A percentile compares a stretch with the other conserved stretches of the same genome.
Conservation (phyloP, 2,888 invertebrate genomes). For the Drosophila parthenogenetica region DNA sequence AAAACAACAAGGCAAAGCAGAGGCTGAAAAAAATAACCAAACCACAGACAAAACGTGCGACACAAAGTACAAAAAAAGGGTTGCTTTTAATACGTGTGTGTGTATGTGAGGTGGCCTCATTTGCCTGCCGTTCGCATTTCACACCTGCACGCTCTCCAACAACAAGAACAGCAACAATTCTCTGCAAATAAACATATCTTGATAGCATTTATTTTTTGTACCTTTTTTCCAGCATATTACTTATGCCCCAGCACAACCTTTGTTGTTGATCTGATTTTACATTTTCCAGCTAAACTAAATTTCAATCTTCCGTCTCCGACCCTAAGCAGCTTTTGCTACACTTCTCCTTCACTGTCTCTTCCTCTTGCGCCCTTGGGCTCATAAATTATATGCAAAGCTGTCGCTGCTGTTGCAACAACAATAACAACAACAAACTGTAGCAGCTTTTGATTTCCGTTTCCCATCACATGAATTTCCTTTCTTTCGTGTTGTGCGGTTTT, state of each 20-base stretch:
- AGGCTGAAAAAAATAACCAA: slow-evolving; percentile 31
- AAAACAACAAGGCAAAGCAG: slow-evolving; percentile 23
- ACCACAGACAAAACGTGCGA: slow-evolving; percentile 53
- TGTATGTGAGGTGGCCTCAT: slow-evolving; percentile 52
- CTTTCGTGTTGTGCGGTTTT: slow-evolving; percentile 65
- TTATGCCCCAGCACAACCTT: slow-evolving; percentile 37
- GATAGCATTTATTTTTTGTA: slow-evolving; percentile 61
- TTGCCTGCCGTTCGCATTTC: slow-evolving; percentile 63
- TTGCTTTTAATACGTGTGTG: slow-evolving; percentile 37
- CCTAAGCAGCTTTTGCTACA: slow-evolving; percentile 73
- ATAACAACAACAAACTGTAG: slow-evolving; percentile 68
- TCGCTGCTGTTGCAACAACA: slow-evolving; percentile 26
- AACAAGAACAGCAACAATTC: slow-evolving; percentile 6
- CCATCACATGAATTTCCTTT: slow-evolving; percentile 79
- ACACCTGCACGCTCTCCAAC: slow-evolving; percentile 52
- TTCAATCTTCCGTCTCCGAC: slow-evolving; percentile 62
- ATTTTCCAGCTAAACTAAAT: slow-evolving; percentile 68
- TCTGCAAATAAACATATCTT: slow-evolving; percentile 66
- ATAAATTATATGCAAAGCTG: slow-evolving; percentile 80
- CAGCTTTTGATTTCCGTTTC: slow-evolving; percentile 83
- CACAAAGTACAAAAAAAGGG: slow-evolving; percentile 53
- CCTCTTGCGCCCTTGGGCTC: slow-evolving; percentile 37
- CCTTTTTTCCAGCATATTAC: slow-evolving; percentile 44
- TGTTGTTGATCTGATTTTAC: slow-evolving; percentile 33
- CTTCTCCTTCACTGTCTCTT: slow-evolving; percentile 30